A percentile compares a stretch with the other conserved stretches of the same genome.
These are phyloP conservation scores for Semicossyphus pulcher DNA, from an alignment of 2,113 vertebrate species.

Conservation along the genomic window DNA sequence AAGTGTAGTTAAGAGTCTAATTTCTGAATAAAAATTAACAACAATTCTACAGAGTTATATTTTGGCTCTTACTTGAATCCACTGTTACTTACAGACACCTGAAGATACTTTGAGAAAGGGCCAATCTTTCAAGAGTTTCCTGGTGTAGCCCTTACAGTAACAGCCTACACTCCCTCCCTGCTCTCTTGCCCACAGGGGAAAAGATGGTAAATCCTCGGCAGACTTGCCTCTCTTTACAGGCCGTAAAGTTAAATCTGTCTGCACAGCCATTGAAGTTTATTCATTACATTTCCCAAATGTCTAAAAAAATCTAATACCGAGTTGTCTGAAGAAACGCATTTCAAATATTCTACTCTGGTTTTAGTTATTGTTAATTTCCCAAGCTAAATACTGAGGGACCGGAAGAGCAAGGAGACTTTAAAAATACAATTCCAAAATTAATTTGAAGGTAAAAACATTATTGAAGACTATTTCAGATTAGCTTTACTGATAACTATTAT, in stretches of 20 bases:
- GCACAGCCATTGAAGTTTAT: conserved; percentile 41
- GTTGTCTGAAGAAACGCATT: too few species aligned
- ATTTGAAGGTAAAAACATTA: too few species aligned
- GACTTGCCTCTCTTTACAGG: conserved; percentile 17
- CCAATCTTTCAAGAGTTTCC: not conserved
- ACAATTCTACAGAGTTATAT: not conserved
- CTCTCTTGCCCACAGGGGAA: not conserved
- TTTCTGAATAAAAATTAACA: not conserved
- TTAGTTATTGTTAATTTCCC: not conserved
- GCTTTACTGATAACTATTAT: too few species aligned
- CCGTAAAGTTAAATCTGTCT: conserved; percentile 48
- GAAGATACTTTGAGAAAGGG: not conserved
- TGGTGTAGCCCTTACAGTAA: not conserved
- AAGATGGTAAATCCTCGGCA: not conserved
- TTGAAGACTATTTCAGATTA: too few species aligned
- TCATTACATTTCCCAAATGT: too few species aligned
- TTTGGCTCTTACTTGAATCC: not conserved
- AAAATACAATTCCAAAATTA: too few species aligned
- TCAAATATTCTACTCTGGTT: not conserved
- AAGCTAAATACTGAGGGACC: not conserved
- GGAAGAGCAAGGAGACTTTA: not conserved
- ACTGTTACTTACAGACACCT: not conserved
- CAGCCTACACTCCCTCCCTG: not conserved
- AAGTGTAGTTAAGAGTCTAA: not conserved
- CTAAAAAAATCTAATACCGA: too few species aligned